phyloP scores from a whole-genome alignment of 2,888 invertebrate genomes.

The Trichacis sp. region DNA sequence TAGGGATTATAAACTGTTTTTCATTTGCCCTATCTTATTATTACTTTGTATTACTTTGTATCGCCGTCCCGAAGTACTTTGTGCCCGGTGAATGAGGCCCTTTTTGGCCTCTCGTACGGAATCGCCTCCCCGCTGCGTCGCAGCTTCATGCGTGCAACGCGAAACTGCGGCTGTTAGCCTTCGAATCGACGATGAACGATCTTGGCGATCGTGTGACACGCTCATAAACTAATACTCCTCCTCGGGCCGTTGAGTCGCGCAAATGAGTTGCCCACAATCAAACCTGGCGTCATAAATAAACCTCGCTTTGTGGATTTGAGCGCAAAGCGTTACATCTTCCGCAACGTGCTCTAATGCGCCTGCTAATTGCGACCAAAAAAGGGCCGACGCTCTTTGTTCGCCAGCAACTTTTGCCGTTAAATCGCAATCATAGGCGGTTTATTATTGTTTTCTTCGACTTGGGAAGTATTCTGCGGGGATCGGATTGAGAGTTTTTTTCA shows the following conservation, averaged over 20 bases:
- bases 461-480: no score
- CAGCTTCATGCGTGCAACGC: conserved; percentile 36
- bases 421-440: no score
- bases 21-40: conserved; percentile 52
- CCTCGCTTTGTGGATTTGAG: conserved; percentile 15
- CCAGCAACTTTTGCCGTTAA: no score
- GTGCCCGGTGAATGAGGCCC: conserved; percentile 21
- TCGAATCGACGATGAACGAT: conserved; percentile 36
- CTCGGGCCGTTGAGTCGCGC: conserved; percentile 16
- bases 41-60: conserved; percentile 51
- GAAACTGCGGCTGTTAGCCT: conserved; percentile 36
- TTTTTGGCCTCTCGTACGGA: conserved; percentile 40
- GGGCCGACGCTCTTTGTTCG: not conserved
- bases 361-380: conserved; percentile 25
- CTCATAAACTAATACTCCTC: conserved; percentile 35
- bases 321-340: conserved; percentile 12
- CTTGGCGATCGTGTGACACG: conserved; percentile 40
- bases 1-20: conserved; percentile 65
- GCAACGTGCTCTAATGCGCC: conserved; percentile 27
- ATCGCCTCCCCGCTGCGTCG: conserved; percentile 54
- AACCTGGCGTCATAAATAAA: conserved; percentile 33
- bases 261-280: conserved; percentile 36
- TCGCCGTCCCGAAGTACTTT: conserved; percentile 41
- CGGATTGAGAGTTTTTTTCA: no score
- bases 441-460: no score